Evolutionary conservation across 92 coral and sea anemone genomes (phyloP), one percentile per base, ranked within the genome.

Genomic region (Epizoanthus illoricatus): DNA sequence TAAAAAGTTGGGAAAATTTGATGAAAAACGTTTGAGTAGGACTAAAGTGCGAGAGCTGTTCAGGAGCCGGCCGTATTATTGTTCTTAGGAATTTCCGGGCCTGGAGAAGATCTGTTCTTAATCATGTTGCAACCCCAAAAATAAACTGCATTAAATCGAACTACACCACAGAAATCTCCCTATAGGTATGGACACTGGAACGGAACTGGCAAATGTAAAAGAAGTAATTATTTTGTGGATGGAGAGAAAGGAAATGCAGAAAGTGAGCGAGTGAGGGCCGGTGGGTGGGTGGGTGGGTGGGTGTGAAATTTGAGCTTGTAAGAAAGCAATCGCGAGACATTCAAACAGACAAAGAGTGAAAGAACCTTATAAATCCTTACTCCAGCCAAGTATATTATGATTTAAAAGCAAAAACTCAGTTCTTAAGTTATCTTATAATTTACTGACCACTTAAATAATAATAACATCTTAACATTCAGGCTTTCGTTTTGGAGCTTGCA

Each of bases 381-480:
- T 68, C 52, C 11, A 19, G 18, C 52, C 55, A 47, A 20, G 40
- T 45, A 71, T 18, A 49, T 49, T 20, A 23, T 72, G n/a, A 72
- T 13, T 11, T 9, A 40, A 72, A 72, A 49, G 19, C 76, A 49
- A 4, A 5, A 15, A 39, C 49, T 17, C 55, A 9, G 41, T 57
- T 74, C 59, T 45, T 36, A 2, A 62, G 39, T 78, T 63, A 18
- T 63, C 54, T 66, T 63, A 78, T 62, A 78, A 78, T 63, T 63
- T 45, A 62, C 69, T 61, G 33, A n/a, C 59, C 33, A 43, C 24
- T 62, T 78, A 78, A 78, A 78, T 63, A 62, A 45, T 75, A 45
- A 43, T 75, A 45, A 43, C 12, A n/a, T 63, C 82, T 63, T 78
- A 63, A 78, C 71, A 78, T 78, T 78, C 71, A 43, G 7, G 7